Evolutionary conservation across 1,140 invertebrate species (phyloP), one percentile per base, ranked within the genome.

Genomic region (Camponotus floridanus): DNA sequence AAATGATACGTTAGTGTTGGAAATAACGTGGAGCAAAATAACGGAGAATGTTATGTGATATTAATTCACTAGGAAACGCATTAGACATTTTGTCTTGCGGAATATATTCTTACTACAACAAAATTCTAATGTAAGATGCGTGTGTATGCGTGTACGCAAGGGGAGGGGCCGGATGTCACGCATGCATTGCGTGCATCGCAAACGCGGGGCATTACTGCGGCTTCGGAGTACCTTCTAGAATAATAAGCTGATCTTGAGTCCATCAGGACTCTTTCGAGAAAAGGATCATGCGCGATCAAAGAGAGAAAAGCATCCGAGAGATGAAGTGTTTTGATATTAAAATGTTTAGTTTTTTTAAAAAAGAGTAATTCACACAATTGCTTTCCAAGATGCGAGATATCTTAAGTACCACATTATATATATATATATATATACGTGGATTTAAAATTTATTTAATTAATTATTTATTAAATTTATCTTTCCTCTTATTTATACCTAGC

Each of bases 111-210:
- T 65, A 74, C 3, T 51, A 51, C 48, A 51, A 74, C 83, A 90
- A 90, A 90, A 88, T 86, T 73, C 76, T 51, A 51, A 51, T 51
- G 48, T 51, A 80, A 87, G 79, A 85, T 86, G 45, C 70, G 61
- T 31, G 61, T 36, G 45, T 45, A 39, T 42, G 55, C 4, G n/a
- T 39, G 11, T 65, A 48, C 15, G 73, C 55, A 70, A 83, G 74
- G 71, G 89, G 78, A 67, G 88, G 87, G 89, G 86, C 92, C 91
- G 92, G 92, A 93, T 89, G 92, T 93, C 92, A 93, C 92, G 92
- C 90, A 55, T 91, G 65, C 88, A 62, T 89, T 91, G 87, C 92
- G 91, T 92, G 92, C 87, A 68, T 70, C 45, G 90, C 88, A 87
- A 87, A 62, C 85, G 62, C 65, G 76, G 86, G 59, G 64, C 21